Base-by-base conservation (phyloP, 2,888 invertebrate species). In the Athalia circularis region DNA sequence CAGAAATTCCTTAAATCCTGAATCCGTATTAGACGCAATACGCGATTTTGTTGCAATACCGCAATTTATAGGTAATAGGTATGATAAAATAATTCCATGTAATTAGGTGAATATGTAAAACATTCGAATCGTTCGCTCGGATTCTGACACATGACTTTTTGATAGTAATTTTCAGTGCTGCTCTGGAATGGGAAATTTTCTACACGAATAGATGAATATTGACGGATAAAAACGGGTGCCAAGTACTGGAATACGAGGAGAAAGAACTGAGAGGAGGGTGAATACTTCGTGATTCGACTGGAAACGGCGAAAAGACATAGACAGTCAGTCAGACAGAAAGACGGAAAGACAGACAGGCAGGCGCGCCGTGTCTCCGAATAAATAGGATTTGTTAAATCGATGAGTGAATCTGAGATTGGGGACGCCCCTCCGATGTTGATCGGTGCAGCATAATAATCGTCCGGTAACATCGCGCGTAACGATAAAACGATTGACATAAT, bases 371-470 rank as follows among this genome's bases (percentile, higher is more conserved):
- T 72, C 80, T 81, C 81, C 80, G 80, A 82, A 82, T 82, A 81
- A 83, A 83, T 84, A 81, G 83, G 77, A 83, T 83, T 84, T 84
- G 83, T 84, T 84, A 79, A 81, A 83, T 84, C 84, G 81, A 83
- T 83, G 82, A 79, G 9, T 67, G 65, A 77, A 77, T 79, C 77
- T 62, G 48, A 64, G 9, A 75, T 75, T 75, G 52, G 5, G 48
- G 50, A 72, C 0, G 59, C 47, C 52, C 68, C 47, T n/a, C 11
- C 62, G 8, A 47, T n/a, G 47, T 15, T 11, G 52, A 75, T 75
- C 61, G 62, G 75, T 75, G 47, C 72, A 72, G 11, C 9, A 54
- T 54, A 54, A 4, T 57, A 13, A 72, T 72, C 45, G 57, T 72
- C 57, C 59, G n/a, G 59, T 72, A 70, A 70, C 29, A 3, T 70